Evolutionary conservation across 2,797 vertebrate genomes (phyloP), one percentile per base, ranked within the genome.

Genomic region (Artibeus jamaicensis): DNA sequence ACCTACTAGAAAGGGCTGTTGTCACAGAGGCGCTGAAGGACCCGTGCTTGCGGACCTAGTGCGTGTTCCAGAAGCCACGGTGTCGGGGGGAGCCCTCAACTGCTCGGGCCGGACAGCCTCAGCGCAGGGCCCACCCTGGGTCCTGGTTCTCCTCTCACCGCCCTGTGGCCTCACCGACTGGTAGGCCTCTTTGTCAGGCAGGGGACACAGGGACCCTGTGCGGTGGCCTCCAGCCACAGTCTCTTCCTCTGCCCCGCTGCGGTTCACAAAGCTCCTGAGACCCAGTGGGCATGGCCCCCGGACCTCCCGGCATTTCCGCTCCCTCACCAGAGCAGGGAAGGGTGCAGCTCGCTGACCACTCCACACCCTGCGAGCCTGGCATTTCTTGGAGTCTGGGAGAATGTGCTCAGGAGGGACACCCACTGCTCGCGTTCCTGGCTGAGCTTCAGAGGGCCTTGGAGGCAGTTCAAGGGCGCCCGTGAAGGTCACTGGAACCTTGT

Each of bases 151-250:
- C 32, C n/a, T 32, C 11, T 15, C 9, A 2, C 3, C 3, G 2
- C 5, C 50, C 50, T 34, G 4, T 0, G 50, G 32, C 24, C 44
- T 37, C 42, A 6, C 0, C 2, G 48, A 21, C 18, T 7, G 4
- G 15, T 0, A 4, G 26, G 37, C 37, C 67, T 12, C 18, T 22
- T 1, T 3, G 0, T 55, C 55, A 68, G 32, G 4, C 11, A 16
- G 32, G 9, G 34, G 53, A 19, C 26, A 0, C 0, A 1, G 26
- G 11, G 14, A 10, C 2, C 34, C 9, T 7, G 21, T 2, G 0
- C 14, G 4, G 1, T 21, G 21, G 3, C 46, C 2, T 26, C 4
- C 39, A 26, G 7, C 42, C 9, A 0, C 14, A 0, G 18, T 48
- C 68, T 19, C 81, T 14, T 44, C 42, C 39, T 48, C 26, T 19